Percentiles rank a stretch among this genome's conserved stretches.
phyloP scores from a whole-genome alignment of 2,113 vertebrate species.

The Leucosticte australis region DNA sequence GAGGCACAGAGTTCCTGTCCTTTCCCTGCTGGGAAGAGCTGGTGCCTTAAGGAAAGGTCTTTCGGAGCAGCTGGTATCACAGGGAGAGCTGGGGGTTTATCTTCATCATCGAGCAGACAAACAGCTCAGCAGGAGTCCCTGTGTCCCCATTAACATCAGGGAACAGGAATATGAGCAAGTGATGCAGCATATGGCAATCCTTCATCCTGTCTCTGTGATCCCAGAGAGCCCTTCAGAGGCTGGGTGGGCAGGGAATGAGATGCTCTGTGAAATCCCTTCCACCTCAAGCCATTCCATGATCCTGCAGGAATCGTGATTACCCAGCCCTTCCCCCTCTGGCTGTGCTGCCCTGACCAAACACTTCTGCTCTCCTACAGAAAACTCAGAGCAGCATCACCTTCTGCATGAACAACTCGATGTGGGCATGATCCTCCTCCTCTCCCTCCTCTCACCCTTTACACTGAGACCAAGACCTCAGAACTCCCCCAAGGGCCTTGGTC shows the following conservation, averaged over 20 bases:
- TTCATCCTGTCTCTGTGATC: background rate
- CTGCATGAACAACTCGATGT: fast-evolving
- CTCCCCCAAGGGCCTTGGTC: background rate
- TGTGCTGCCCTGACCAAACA: background rate
- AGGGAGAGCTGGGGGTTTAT: background rate
- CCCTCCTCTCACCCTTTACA: background rate
- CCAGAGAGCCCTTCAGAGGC: fast-evolving
- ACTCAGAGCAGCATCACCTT: background rate
- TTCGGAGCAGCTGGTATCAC: background rate
- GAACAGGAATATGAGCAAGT: background rate
- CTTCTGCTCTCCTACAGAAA: background rate
- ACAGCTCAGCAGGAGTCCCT: background rate
- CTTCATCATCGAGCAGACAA: background rate
- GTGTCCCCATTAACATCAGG: background rate
- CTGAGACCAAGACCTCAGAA: background rate
- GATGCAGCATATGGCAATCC: background rate
- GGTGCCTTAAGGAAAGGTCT: background rate
- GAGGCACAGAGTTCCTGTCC: fast-evolving
- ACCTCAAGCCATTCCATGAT: background rate
- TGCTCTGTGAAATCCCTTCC: background rate
- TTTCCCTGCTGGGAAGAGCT: background rate
- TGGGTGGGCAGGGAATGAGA: background rate
- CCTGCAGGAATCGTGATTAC: background rate
- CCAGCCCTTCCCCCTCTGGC: background rate
- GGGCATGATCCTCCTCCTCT: fast-evolving